A percentile compares a stretch with the other conserved stretches of the same genome.
Evolutionary conservation across 2,113 vertebrate species (phyloP).

Genomic region (Saccopteryx leptura): DNA sequence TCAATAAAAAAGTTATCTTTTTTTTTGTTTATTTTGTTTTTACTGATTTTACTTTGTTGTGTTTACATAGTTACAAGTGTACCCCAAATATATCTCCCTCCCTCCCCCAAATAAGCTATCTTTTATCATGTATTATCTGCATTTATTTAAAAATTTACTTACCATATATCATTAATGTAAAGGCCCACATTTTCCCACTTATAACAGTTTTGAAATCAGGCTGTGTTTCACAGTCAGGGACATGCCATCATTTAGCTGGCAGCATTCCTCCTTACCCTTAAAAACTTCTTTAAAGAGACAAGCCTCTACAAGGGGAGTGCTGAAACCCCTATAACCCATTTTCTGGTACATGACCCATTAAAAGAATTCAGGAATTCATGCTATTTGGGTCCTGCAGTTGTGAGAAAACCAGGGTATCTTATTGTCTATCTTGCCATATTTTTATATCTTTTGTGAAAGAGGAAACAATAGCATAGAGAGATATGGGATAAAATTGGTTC

Average conservation of each 20-base stretch:
- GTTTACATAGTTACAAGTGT: too few relatives aligned
- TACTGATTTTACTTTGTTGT: too few relatives aligned
- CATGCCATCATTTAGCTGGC: not conserved
- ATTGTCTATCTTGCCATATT: not conserved
- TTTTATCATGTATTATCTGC: not conserved
- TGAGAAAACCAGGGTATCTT: not conserved
- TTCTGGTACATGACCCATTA: not conserved
- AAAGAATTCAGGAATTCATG: not conserved
- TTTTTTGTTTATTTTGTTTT: too few relatives aligned
- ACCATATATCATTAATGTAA: not conserved
- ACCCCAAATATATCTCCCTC: too few relatives aligned
- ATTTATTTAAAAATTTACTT: slow-evolving; percentile 56
- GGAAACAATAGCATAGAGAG: not conserved
- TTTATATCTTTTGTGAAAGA: not conserved
- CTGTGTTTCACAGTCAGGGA: slow-evolving; percentile 16
- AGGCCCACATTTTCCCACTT: not conserved
- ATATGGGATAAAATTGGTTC: slow-evolving; percentile 11
- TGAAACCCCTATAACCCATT: not conserved
- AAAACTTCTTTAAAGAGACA: not conserved
- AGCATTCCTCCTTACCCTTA: not conserved
- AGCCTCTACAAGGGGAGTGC: not conserved
- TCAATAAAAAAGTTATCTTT: not conserved
- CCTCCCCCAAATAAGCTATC: not conserved
- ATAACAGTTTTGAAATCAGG: slow-evolving; percentile 20
- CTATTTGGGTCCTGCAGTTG: not conserved